Evolutionary conservation across 2,797 vertebrate genomes (phyloP).

Genomic region (Cyprinella venusta): DNA sequence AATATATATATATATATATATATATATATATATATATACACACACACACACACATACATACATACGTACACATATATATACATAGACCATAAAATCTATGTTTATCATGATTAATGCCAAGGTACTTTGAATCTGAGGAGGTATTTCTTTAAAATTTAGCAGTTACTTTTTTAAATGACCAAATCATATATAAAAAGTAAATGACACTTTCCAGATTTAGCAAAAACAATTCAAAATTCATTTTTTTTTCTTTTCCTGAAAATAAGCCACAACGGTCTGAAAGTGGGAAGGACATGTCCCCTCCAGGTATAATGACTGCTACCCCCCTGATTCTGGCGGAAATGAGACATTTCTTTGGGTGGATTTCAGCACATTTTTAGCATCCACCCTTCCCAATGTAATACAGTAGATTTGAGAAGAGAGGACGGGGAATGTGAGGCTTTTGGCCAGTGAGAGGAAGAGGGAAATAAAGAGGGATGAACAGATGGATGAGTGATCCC

Average conservation of each 20-base stretch:
- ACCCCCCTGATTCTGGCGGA: neutral
- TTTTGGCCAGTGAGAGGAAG: constrained; percentile 39
- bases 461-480: constrained; percentile 65
- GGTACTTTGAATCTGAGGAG: neutral
- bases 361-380: constrained; percentile 19
- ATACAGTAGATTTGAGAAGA: neutral
- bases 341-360: constrained; percentile 9
- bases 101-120: neutral
- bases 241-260: neutral
- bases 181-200: neutral
- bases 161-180: neutral
- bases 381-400: neutral
- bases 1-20: neutral
- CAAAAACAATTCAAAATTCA: no score
- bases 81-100: neutral
- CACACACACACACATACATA: neutral
- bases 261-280: neutral
- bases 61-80: neutral
- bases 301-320: neutral
- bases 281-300: neutral
- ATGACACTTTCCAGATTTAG: neutral
- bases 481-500: constrained; percentile 77
- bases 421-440: constrained; percentile 29
- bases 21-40: neutral
- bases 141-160: neutral